These are phyloP conservation scores for Columba guinea DNA, from an alignment of 2,797 vertebrate species.

Conservation along the genomic window DNA sequence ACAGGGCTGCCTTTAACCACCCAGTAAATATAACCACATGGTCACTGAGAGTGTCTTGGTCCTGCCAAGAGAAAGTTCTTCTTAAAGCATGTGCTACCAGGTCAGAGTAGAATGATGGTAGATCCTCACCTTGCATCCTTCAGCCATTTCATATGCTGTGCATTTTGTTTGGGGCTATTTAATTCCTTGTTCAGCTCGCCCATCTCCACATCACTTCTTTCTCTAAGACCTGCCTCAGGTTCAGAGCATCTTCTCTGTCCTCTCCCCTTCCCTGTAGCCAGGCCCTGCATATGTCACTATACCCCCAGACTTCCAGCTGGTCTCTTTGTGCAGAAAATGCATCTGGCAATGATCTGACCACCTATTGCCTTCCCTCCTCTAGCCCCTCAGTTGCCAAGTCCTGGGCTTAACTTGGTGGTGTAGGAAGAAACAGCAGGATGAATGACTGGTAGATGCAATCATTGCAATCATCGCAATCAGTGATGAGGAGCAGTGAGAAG, in stretches of 20 bases:
- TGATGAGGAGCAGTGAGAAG: neutral
- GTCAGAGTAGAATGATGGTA: neutral
- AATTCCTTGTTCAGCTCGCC: neutral
- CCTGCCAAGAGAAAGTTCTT: neutral
- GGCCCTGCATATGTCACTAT: neutral
- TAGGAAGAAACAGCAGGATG: neutral
- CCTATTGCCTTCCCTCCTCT: neutral
- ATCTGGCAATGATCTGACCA: neutral
- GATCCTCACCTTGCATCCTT: neutral
- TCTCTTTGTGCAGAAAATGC: neutral
- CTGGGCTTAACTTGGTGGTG: neutral
- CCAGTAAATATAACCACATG: neutral
- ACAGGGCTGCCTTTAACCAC: rapidly evolving
- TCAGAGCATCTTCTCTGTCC: neutral
- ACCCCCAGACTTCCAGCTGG: neutral
- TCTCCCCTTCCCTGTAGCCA: neutral
- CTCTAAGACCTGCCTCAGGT: neutral
- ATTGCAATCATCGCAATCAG: rapidly evolving
- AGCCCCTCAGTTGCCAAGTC: neutral
- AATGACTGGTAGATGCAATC: neutral
- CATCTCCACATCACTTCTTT: neutral
- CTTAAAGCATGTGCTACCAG: neutral
- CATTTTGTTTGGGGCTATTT: neutral
- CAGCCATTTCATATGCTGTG: neutral
- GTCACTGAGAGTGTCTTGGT: rapidly evolving